These are phyloP conservation scores for Cyphomyrus plagiostoma DNA, from an alignment of 2,113 vertebrate genomes.

Conservation along the genomic window DNA sequence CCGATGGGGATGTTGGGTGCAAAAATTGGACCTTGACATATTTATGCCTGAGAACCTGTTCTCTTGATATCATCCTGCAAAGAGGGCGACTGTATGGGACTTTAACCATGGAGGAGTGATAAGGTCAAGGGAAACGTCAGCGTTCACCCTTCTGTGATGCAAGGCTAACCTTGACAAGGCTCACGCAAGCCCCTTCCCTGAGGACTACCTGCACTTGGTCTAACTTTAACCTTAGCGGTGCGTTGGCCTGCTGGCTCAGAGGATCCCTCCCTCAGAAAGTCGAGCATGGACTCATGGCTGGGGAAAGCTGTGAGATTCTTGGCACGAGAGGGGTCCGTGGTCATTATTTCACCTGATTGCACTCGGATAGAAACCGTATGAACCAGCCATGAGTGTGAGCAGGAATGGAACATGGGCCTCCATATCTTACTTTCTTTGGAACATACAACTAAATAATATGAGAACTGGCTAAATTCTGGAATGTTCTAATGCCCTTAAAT, in stretches of 20 bases:
- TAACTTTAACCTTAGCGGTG: neutral
- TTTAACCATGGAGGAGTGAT: neutral
- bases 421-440: slow-evolving; percentile 27
- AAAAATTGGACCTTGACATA: neutral
- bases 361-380: slow-evolving; percentile 51
- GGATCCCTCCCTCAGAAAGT: slow-evolving; percentile 27
- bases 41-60: neutral
- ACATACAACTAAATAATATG: neutral
- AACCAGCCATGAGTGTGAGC: slow-evolving; percentile 26
- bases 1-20: neutral
- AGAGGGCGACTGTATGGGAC: neutral
- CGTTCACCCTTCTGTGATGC: neutral
- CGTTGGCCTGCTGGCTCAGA: neutral
- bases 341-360: slow-evolving; percentile 50
- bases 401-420: slow-evolving; percentile 34
- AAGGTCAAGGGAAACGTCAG: neutral
- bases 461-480: slow-evolving; percentile 26
- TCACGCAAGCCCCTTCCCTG: neutral
- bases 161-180: neutral
- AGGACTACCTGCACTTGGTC: neutral
- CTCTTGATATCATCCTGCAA: neutral
- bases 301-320: slow-evolving; percentile 39
- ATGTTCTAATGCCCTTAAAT: slow-evolving; percentile 36
- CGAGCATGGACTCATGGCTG: slow-evolving; percentile 22
- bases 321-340: slow-evolving; percentile 27